These are phyloP conservation scores for Pontoporia blainvillei DNA, from an alignment of 2,113 vertebrate genomes.

Conservation along the genomic window DNA sequence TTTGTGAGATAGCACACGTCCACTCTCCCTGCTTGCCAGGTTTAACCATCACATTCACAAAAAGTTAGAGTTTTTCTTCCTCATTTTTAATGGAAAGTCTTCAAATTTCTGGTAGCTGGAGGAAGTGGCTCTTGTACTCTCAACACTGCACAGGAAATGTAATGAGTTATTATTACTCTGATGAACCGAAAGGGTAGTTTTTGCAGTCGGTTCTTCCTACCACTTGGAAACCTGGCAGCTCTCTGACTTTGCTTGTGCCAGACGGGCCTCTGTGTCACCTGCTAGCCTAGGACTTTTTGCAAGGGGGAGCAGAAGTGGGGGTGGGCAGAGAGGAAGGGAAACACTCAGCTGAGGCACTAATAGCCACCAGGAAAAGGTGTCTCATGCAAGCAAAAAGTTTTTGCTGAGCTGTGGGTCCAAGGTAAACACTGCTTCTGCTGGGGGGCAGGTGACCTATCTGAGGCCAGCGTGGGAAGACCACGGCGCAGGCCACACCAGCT, in stretches of 20 bases:
- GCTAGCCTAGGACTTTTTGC: background rate
- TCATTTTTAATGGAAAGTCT: conserved; percentile 70
- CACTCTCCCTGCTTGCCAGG: background rate
- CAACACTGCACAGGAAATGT: conserved; percentile 46
- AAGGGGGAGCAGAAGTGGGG: background rate
- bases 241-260: background rate
- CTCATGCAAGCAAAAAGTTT: background rate
- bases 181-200: background rate
- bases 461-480: background rate
- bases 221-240: background rate
- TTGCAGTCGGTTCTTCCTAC: conserved; percentile 9
- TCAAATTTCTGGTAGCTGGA: conserved; percentile 45
- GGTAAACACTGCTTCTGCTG: conserved; percentile 15
- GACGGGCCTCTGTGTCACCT: background rate
- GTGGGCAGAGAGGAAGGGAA: background rate
- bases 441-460: background rate
- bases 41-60: conserved; percentile 24
- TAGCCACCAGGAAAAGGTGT: conserved; percentile 28
- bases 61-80: conserved; percentile 64
- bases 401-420: background rate
- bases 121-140: conserved; percentile 54
- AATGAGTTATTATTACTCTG: conserved; percentile 51
- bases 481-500: conserved; percentile 4
- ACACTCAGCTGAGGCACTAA: background rate
- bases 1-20: background rate